Evolutionary conservation across 2,797 vertebrate genomes (phyloP).

Genomic region (Picus viridis): DNA sequence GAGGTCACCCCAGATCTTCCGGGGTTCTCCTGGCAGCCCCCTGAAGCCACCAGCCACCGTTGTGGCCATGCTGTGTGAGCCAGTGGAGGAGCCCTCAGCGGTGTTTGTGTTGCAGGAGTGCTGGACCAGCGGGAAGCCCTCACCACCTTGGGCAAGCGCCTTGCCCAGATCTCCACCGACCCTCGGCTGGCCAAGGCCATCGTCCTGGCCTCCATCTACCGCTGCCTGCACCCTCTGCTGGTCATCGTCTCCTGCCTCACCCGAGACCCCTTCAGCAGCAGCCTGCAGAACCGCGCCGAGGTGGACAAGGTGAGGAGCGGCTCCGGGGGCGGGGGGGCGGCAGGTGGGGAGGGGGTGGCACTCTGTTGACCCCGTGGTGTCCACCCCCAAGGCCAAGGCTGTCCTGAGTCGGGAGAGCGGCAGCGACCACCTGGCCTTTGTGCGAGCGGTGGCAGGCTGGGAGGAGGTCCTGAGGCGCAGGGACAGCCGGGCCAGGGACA

Average conservation of each 20-base stretch:
- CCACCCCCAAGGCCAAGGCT: constrained; percentile 83
- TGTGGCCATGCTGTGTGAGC: fast-evolving
- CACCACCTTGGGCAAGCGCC: constrained; percentile 89
- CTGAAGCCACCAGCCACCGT: fast-evolving
- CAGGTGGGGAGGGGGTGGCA: fast-evolving
- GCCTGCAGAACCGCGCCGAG: constrained; percentile 87
- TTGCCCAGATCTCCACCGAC: constrained; percentile 92
- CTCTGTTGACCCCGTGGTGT: not conserved
- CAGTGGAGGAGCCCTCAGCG: fast-evolving
- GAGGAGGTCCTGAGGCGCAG: constrained; percentile 80
- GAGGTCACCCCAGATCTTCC: not conserved
- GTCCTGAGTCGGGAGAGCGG: constrained; percentile 84
- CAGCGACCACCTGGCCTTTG: constrained; percentile 92
- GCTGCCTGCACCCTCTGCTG: constrained; percentile 90
- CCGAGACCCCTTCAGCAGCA: constrained; percentile 93
- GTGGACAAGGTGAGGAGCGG: constrained; percentile 84
- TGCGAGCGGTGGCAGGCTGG: constrained; percentile 88
- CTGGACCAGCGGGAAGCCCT: constrained; percentile 88
- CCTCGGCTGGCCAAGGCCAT: constrained; percentile 93
- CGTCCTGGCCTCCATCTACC: constrained; percentile 89
- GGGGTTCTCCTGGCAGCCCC: not conserved
- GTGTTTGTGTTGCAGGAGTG: constrained; percentile 80
- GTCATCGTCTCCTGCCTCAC: constrained; percentile 92
- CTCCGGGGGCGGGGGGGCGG: fast-evolving
- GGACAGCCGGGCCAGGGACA: constrained; percentile 79